phyloP scores from a whole-genome alignment of 2,888 invertebrate genomes.

The Trichacis sp. region DNA sequence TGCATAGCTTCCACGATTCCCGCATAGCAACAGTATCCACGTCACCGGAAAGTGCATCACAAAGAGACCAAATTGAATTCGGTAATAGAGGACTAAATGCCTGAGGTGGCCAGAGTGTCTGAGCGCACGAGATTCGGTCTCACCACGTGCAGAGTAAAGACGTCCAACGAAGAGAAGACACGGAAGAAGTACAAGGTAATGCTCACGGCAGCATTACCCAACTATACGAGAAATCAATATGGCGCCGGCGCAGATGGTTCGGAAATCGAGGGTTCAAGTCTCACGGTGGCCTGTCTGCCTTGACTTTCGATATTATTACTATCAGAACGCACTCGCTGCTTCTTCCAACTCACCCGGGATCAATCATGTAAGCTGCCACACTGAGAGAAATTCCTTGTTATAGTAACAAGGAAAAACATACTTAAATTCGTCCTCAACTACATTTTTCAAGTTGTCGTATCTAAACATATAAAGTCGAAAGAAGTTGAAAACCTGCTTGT shows the following conservation, averaged over 20 bases:
- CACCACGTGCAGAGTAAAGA: neutral
- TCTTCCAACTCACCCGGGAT: neutral
- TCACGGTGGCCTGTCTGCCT: slow-evolving; percentile 8
- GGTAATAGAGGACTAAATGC: neutral
- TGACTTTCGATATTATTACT: slow-evolving; percentile 29
- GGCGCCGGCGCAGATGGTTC: slow-evolving; percentile 53
- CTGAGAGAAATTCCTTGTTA: no score
- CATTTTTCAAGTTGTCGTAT: no score
- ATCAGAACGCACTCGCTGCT: slow-evolving; percentile 7
- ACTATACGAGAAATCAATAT: slow-evolving; percentile 54
- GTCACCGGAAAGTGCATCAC: neutral
- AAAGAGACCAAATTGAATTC: neutral
- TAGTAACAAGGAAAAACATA: no score
- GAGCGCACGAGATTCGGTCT: slow-evolving; percentile 1
- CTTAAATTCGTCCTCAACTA: no score
- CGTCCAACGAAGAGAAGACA: neutral
- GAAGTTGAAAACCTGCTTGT: no score
- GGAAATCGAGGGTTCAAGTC: slow-evolving; percentile 31
- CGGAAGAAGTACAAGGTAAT: slow-evolving; percentile 13
- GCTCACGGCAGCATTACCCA: slow-evolving; percentile 27
- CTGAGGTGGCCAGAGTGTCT: neutral
- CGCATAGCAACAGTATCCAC: neutral
- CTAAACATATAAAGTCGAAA: no score
- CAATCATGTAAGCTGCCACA: neutral
- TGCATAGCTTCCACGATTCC: neutral